Evolutionary conservation across 2,888 invertebrate genomes (phyloP).

Genomic region (Cyclophora punctaria): DNA sequence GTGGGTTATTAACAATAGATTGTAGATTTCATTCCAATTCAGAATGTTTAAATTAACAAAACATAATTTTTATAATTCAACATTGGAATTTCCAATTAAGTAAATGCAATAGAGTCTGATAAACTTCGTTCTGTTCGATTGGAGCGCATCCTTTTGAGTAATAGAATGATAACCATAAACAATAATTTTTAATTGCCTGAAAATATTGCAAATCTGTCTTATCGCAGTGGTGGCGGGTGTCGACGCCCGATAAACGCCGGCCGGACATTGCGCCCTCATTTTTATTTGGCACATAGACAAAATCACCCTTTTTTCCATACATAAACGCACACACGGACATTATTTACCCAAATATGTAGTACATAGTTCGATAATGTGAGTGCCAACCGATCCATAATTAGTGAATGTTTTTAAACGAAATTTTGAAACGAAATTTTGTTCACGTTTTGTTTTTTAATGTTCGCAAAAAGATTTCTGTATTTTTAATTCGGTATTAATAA

Average conservation of each 20-base stretch:
- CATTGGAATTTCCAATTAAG: too few relatives aligned
- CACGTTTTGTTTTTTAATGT: too few relatives aligned
- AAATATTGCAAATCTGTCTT: slow-evolving; percentile 5
- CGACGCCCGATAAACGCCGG: slow-evolving; percentile 56
- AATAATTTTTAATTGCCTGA: slow-evolving; percentile 12
- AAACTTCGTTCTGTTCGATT: too few relatives aligned
- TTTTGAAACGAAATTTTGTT: slow-evolving; percentile 9
- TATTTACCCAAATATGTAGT: slow-evolving; percentile 22
- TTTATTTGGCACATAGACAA: slow-evolving; percentile 75
- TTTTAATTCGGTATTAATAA: too few relatives aligned
- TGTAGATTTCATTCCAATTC: too few relatives aligned
- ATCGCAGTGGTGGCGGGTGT: slow-evolving; percentile 1
- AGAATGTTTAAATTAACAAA: too few relatives aligned
- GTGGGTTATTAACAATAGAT: too few relatives aligned
- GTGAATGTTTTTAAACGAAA: slow-evolving; percentile 67
- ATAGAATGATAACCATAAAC: slow-evolving; percentile 1
- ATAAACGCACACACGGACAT: slow-evolving; percentile 40
- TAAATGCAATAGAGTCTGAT: too few relatives aligned
- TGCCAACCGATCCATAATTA: slow-evolving; percentile 56
- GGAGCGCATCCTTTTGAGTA: too few relatives aligned
- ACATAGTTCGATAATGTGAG: slow-evolving; percentile 21
- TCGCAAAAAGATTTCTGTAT: too few relatives aligned
- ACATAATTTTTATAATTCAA: too few relatives aligned
- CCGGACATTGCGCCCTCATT: slow-evolving; percentile 73
- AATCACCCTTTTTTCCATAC: slow-evolving; percentile 68